Base-by-base conservation (phyloP, 1,140 invertebrate species). In the Caenorhabditis brenneri region DNA sequence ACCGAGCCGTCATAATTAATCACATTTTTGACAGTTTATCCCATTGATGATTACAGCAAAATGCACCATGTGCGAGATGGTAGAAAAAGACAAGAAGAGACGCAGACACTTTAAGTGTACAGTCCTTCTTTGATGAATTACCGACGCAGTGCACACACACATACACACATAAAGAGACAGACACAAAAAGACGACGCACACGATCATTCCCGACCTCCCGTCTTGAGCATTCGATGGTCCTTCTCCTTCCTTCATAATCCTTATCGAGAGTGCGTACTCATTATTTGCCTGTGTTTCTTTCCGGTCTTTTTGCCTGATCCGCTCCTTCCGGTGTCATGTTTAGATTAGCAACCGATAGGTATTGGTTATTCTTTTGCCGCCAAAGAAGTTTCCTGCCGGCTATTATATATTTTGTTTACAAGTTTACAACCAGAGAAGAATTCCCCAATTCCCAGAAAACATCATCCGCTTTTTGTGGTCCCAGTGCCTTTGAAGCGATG, bases 141-240 rank as follows among this genome's bases (percentile, higher is more conserved):
- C 36, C 65, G 65, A 46, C 65, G 29, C 16, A 19, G 58, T 65
- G 58, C 58, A 36, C 31, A 65, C 58, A 65, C 24, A 65, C 12
- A 36, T 19, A 58, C 7, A 65, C 6, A 58, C 55, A 29, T 27
- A 58, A 9, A 58, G 27, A 29, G 27, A 65, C 49, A n/a, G 49
- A 51, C 49, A 33, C n/a, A n/a, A 9, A 58, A 9, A 9, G n/a
- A n/a, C n/a, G 55, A 58, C 7, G n/a, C 27, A 58, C 31, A 39
- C 31, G 60, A 19, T 39, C 60, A 65, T 65, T 65, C n/a, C n/a
- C n/a, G n/a, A n/a, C n/a, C n/a, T n/a, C n/a, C n/a, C 60, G 22
- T 65, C 60, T 65, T 65, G 31, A 65, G 60, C 60, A 65, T 65
- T 65, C 60, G 60, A 46, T 74, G 36, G 65, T 74, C 65, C 65